Conservation (phyloP, 2,888 invertebrate species). For the Apamea sordens region DNA sequence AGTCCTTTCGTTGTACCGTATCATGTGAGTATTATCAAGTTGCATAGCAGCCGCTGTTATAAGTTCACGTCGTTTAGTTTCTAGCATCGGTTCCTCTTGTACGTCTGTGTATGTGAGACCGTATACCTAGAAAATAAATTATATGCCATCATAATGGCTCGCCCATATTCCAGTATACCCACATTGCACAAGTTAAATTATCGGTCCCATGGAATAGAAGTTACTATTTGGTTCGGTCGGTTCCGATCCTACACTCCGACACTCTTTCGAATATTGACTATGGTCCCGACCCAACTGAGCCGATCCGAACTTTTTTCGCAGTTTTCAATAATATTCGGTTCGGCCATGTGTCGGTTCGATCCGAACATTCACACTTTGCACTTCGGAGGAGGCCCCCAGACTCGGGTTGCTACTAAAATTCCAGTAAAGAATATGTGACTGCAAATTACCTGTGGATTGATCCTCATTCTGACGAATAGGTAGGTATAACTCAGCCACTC, state of each 20-base stretch:
- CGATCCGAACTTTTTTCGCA: no score
- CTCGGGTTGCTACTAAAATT: background rate
- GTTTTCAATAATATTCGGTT: no score
- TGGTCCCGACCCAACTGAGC: no score
- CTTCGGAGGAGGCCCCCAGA: no score
- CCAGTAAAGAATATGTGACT: background rate
- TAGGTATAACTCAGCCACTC: slow-evolving; percentile 99
- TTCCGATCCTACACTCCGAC: no score
- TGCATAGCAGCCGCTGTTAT: slow-evolving; percentile 95
- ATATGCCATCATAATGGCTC: background rate
- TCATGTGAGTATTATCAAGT: slow-evolving; percentile 98
- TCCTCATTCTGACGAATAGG: slow-evolving; percentile 97
- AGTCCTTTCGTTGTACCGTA: slow-evolving; percentile 96
- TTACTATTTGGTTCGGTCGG: no score
- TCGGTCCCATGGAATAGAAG: background rate
- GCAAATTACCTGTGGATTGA: slow-evolving; percentile 94
- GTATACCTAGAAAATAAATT: slow-evolving; percentile 82
- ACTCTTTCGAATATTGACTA: no score
- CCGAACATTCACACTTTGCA: no score
- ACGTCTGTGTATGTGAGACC: slow-evolving; percentile 91
- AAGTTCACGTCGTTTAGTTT: slow-evolving; percentile 93
- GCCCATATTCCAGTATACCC: background rate
- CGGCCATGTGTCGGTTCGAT: no score
- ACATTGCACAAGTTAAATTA: background rate
- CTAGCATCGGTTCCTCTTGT: slow-evolving; percentile 95